These are phyloP conservation scores for Telmatherina bonti DNA, from an alignment of 2,797 vertebrate species.

Conservation along the genomic window DNA sequence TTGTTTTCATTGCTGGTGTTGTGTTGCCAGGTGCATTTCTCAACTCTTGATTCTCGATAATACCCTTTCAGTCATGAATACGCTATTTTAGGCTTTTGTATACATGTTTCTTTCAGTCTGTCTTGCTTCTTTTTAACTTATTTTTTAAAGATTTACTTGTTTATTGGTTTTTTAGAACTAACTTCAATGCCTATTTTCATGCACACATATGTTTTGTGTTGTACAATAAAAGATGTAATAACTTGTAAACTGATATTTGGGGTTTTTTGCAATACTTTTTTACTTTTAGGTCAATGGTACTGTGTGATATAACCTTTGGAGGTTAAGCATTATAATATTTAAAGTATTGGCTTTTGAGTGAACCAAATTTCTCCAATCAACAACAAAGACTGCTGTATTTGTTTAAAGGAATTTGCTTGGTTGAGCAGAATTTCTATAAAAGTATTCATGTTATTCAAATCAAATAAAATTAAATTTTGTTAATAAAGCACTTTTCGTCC, in stretches of 20 bases:
- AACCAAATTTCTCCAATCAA: not conserved
- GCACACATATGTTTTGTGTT: not conserved
- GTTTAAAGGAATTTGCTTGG: not conserved
- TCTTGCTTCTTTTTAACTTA: not conserved
- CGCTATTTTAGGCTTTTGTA: not conserved
- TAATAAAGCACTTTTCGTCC: no score
- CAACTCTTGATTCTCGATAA: not conserved
- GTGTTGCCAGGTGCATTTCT: not conserved
- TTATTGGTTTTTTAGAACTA: not conserved
- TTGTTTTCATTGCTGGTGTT: not conserved
- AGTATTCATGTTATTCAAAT: not conserved
- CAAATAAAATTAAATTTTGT: no score
- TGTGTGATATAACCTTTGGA: not conserved
- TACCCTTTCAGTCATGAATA: not conserved
- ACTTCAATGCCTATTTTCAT: not conserved
- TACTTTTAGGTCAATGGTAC: no score
- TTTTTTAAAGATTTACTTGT: not conserved
- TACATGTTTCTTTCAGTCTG: not conserved
- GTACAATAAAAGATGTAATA: not conserved
- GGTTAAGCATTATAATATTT: not conserved
- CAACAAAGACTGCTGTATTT: not conserved
- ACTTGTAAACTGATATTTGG: not conserved
- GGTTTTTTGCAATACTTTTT: constrained; percentile 9
- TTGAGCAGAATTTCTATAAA: not conserved
- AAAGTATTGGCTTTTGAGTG: not conserved